A percentile compares a stretch with the other conserved stretches of the same genome.
These are phyloP conservation scores for Cephus sareptanus DNA, from an alignment of 2,888 invertebrate species.

Conservation along the genomic window DNA sequence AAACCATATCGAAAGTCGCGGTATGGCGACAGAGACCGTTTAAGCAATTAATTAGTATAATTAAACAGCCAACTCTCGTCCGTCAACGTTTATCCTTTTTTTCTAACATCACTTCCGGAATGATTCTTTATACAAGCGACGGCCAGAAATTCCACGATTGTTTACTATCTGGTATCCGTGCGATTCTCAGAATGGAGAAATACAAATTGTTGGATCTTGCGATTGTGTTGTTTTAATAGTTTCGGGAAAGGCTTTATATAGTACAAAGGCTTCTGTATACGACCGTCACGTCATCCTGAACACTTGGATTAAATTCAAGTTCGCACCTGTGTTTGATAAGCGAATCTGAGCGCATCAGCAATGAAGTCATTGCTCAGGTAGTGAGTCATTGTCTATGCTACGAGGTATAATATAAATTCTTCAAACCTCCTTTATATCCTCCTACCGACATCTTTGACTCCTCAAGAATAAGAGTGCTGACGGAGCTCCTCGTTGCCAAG, in stretches of 20 bases:
- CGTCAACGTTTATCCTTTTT: neutral
- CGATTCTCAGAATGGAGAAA: neutral
- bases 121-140: neutral
- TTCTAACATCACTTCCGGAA: neutral
- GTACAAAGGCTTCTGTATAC: neutral
- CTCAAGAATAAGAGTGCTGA: neutral
- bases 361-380: neutral
- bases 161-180: neutral
- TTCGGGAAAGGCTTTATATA: neutral
- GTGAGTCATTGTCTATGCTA: neutral
- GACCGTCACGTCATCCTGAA: neutral
- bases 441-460: neutral
- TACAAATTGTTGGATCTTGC: neutral
- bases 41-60: neutral
- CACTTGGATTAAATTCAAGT: neutral
- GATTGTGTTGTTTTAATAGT: neutral
- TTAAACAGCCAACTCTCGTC: neutral
- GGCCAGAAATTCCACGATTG: neutral
- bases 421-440: neutral
- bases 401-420: neutral
- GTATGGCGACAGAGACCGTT: neutral
- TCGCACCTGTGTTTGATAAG: neutral
- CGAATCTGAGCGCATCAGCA: neutral
- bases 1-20: conserved; percentile 4
- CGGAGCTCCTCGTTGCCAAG: neutral